Percentiles rank a stretch among this genome's conserved stretches.
Conservation (phyloP, 2,113 vertebrate genomes). For the Cyanocitta stelleri region DNA sequence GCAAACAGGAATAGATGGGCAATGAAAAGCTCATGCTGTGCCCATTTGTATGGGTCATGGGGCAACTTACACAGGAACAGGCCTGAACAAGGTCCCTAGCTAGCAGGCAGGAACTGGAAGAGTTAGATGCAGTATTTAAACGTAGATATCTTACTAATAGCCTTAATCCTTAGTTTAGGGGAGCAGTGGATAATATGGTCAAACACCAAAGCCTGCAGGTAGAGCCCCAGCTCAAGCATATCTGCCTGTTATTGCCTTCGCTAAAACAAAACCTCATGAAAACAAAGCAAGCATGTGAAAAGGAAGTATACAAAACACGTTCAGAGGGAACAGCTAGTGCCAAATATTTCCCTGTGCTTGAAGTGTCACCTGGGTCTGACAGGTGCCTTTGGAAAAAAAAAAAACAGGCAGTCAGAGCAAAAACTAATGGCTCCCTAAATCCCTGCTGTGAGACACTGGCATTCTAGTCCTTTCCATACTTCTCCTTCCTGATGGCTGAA, state of each 20-base stretch:
- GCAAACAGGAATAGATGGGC: background rate
- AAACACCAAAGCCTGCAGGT: background rate
- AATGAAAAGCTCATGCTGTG: background rate
- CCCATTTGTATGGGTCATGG: fast-evolving
- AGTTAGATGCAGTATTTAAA: background rate
- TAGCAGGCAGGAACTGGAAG: background rate
- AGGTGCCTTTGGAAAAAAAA: background rate
- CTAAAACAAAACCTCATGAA: background rate
- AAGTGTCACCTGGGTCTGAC: background rate
- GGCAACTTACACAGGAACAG: background rate
- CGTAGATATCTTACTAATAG: background rate
- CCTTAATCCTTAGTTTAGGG: background rate
- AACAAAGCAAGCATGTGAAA: background rate
- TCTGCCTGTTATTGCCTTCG: background rate
- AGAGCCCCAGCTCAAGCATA: fast-evolving
- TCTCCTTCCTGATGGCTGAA: background rate
- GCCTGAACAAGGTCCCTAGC: background rate
- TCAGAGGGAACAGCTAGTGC: background rate
- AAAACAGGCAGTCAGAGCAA: background rate
- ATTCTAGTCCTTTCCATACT: background rate
- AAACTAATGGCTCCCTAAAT: background rate
- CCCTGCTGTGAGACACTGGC: background rate
- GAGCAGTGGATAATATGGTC: background rate
- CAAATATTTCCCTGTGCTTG: background rate
- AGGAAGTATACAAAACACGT: background rate